A percentile compares a stretch with the other conserved stretches of the same genome.
Evolutionary conservation across 2,888 invertebrate species (phyloP).

Genomic region (Drosophila mayaguana): DNA sequence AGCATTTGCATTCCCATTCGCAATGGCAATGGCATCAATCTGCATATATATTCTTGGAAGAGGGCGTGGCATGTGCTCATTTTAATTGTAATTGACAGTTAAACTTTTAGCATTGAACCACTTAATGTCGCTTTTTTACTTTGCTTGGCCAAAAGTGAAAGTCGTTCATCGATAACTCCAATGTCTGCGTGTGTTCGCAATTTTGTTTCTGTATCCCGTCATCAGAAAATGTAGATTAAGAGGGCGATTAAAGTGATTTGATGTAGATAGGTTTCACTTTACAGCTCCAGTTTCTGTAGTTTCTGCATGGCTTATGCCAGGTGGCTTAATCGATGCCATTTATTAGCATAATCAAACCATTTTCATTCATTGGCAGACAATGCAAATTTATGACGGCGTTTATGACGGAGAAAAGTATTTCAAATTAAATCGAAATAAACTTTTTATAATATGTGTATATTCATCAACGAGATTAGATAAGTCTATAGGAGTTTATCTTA

Average conservation of each 20-base stretch:
- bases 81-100: constrained; percentile 39
- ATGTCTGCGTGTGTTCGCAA: not conserved
- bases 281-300: constrained; percentile 10
- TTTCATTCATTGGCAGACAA: not conserved
- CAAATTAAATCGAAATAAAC: not conserved
- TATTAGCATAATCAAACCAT: constrained; percentile 19
- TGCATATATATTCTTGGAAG: constrained; percentile 22
- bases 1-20: constrained; percentile 18
- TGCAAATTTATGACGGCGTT: constrained; percentile 1
- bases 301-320: not conserved
- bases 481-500: not conserved
- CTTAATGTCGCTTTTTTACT: not conserved
- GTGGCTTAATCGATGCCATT: constrained; percentile 20
- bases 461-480: not conserved
- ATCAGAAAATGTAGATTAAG: constrained; percentile 7
- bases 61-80: constrained; percentile 36
- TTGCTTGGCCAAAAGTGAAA: constrained; percentile 45
- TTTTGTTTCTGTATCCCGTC: not conserved
- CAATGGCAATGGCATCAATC: constrained; percentile 50
- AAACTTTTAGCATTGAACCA: constrained; percentile 39
- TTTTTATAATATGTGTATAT: too few relatives aligned
- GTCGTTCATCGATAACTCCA: constrained; percentile 14
- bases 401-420: not conserved
- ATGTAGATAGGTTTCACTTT: constrained; percentile 19
- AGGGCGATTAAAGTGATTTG: not conserved